phyloP scores from a whole-genome alignment of 2,888 invertebrate genomes.

The Lepidochitona cinerea region DNA sequence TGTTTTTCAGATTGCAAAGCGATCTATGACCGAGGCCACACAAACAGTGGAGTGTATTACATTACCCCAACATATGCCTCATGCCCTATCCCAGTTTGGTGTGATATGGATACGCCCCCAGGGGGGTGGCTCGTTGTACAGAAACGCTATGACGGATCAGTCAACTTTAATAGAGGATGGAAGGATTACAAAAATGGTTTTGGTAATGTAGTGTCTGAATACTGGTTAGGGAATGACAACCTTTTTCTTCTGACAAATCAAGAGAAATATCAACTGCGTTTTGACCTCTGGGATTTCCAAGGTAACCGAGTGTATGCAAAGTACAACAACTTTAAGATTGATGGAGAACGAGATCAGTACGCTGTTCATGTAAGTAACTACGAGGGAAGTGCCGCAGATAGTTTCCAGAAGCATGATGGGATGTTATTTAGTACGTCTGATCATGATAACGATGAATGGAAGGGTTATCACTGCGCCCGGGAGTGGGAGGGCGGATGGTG shows the following conservation, averaged over 20 bases:
- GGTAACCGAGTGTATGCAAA: constrained; percentile 64
- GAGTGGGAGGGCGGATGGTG: constrained; percentile 98
- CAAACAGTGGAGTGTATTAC: constrained; percentile 61
- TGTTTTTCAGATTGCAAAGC: constrained; percentile 61
- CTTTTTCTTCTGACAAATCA: constrained; percentile 66
- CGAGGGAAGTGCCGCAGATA: constrained; percentile 86
- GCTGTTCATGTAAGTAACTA: constrained; percentile 54
- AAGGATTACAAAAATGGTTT: constrained; percentile 64
- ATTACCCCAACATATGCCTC: constrained; percentile 59
- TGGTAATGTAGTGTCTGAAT: constrained; percentile 61
- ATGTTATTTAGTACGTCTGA: constrained; percentile 94
- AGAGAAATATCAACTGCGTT: constrained; percentile 58
- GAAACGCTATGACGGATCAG: constrained; percentile 50
- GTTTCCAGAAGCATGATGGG: constrained; percentile 88
- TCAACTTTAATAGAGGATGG: constrained; percentile 60
- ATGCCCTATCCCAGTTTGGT: constrained; percentile 76
- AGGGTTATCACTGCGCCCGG: constrained; percentile 85
- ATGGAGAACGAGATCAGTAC: constrained; percentile 65
- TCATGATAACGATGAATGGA: constrained; percentile 88
- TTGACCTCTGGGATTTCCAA: constrained; percentile 67
- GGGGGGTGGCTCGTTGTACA: constrained; percentile 72
- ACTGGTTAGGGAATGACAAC: constrained; percentile 68
- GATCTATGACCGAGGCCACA: constrained; percentile 53
- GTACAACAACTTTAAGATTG: constrained; percentile 62
- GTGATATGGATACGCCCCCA: constrained; percentile 73